A percentile compares a stretch with the other conserved stretches of the same genome.
Evolutionary conservation across 2,797 vertebrate species (phyloP).

Genomic region (Peromyscus eremicus): DNA sequence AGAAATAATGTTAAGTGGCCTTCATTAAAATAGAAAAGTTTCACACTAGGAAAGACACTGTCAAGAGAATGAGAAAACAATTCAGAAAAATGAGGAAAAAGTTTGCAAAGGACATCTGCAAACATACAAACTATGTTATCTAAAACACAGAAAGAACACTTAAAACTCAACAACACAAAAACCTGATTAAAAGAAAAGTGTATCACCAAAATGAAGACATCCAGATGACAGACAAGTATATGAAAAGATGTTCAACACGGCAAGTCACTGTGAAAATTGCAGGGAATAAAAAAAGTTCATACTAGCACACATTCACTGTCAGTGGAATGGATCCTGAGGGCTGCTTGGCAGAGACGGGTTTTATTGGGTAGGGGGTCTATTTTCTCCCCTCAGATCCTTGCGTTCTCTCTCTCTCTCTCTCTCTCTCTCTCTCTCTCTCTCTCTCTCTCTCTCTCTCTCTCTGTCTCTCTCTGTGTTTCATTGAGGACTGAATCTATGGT

Average conservation of each 20-base stretch:
- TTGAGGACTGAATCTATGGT: neutral
- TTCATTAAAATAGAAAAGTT: neutral
- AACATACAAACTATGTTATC: neutral
- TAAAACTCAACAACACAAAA: neutral
- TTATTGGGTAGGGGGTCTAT: neutral
- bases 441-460: too few species aligned
- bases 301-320: neutral
- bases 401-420: accelerated
- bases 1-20: neutral
- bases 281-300: neutral
- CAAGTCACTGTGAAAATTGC: neutral
- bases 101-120: neutral
- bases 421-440: too few species aligned
- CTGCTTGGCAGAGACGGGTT: neutral
- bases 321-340: neutral
- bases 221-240: neutral
- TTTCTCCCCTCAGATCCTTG: neutral
- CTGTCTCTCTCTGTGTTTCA: neutral
- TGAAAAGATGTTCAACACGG: neutral
- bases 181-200: neutral
- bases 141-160: neutral
- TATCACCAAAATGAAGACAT: neutral
- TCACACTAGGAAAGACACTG: neutral
- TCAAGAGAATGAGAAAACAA: neutral
- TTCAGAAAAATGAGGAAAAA: neutral